These are phyloP conservation scores for Diabrotica balteata DNA, from an alignment of 2,888 invertebrate species.

Conservation along the genomic window DNA sequence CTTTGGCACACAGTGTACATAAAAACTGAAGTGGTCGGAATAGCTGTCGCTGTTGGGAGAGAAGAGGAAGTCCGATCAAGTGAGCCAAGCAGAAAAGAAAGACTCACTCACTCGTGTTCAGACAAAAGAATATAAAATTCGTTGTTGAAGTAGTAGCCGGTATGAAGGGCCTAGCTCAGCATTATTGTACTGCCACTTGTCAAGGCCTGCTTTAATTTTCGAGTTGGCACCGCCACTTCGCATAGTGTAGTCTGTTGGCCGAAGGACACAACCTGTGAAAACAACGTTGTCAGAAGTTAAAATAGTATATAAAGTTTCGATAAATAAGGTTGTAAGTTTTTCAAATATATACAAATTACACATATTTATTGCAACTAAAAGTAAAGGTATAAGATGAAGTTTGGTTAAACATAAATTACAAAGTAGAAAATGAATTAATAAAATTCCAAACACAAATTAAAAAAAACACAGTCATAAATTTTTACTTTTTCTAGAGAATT, in stretches of 20 bases:
- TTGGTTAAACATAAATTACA: no score
- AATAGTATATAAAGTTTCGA: not conserved
- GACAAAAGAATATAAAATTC: slow-evolving; percentile 55
- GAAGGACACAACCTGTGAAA: not conserved
- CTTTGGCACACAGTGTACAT: not conserved
- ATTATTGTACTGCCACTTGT: slow-evolving; percentile 51
- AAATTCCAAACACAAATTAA: no score
- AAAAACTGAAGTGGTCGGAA: slow-evolving; percentile 15
- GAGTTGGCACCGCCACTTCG: slow-evolving; percentile 23
- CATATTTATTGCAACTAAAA: no score
- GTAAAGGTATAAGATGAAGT: no score
- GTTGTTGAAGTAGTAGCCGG: slow-evolving; percentile 37
- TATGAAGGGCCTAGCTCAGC: slow-evolving; percentile 51
- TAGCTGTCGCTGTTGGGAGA: slow-evolving; percentile 5
- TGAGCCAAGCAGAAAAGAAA: slow-evolving; percentile 42
- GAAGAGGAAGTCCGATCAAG: slow-evolving; percentile 16
- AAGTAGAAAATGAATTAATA: no score
- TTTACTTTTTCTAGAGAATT: no score
- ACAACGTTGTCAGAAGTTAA: slow-evolving; percentile 1
- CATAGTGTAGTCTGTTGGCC: slow-evolving; percentile 7
- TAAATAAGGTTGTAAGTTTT: no score
- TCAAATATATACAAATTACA: no score
- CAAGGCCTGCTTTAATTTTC: slow-evolving; percentile 39
- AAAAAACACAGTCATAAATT: no score
- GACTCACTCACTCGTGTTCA: slow-evolving; percentile 50